Evolutionary conservation across 2,113 vertebrate species (phyloP).

Genomic region (Dromiciops gliroides): DNA sequence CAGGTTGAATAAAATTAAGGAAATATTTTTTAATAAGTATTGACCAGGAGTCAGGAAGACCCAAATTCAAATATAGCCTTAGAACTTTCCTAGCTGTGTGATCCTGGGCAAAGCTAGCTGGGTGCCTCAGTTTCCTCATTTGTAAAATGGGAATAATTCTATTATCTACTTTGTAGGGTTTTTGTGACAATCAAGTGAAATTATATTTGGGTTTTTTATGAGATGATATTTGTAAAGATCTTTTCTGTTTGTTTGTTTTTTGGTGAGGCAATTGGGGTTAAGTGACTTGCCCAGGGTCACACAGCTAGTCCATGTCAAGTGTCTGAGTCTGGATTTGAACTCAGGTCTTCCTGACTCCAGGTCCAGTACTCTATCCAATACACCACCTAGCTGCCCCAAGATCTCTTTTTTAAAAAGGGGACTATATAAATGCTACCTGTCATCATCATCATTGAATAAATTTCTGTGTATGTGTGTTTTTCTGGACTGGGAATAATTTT

Average conservation of each 20-base stretch:
- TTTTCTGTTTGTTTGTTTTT: too few species aligned
- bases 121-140: background rate
- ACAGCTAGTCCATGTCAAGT: too few species aligned
- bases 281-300: too few species aligned
- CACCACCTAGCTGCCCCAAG: too few species aligned
- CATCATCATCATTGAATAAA: background rate
- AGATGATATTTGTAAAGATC: background rate
- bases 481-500: background rate
- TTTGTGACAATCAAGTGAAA: background rate
- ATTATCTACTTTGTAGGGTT: background rate
- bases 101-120: background rate
- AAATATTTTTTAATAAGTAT: background rate
- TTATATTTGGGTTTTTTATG: background rate
- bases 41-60: background rate
- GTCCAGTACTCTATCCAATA: too few species aligned
- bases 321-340: too few species aligned
- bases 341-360: too few species aligned
- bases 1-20: constrained; percentile 21
- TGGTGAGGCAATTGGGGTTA: too few species aligned
- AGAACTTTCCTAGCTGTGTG: background rate
- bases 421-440: background rate
- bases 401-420: too few species aligned
- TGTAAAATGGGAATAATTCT: background rate
- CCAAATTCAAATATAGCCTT: background rate
- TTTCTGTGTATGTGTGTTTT: background rate